Base-by-base conservation (phyloP, 2,797 vertebrate species). In the Distichodus sexfasciatus region DNA sequence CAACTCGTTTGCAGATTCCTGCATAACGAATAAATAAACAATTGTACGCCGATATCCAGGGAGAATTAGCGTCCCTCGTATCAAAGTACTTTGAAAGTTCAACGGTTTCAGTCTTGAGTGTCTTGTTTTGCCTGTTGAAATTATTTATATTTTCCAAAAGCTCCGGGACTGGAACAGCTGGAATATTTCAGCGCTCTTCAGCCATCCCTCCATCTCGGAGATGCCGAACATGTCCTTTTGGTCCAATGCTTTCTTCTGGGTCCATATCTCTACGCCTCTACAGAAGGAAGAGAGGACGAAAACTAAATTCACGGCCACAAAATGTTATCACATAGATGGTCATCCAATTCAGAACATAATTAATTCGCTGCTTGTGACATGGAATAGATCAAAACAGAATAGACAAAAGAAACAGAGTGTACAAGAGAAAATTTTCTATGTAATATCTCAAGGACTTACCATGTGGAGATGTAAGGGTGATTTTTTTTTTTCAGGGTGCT, bases 21-120 rank as follows among this genome's bases (percentile, higher is more conserved):
- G 85, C 80, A 81, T 82, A 85, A 88, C 81, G 81, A 90, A 91
- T 91, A 91, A 91, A 90, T 91, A 89, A 86, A 86, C 77, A 82
- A 29, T 68, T 69, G 51, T 85, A 87, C 83, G 77, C 77, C 81
- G 73, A 74, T 81, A 80, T 85, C 63, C 62, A 74, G 78, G 83
- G 73, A 64, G 70, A 66, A 66, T 78, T 65, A 80, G 43, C 6
- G 46, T 69, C 50, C 55, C 84, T 78, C 77, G 15, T 33, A 31
- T 62, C 14, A 51, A 77, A 83, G 84, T 78, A 75, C 75, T 82
- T 88, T 55, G 83, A 90, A 88, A 81, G 74, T 77, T 82, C 77
- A 82, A 75, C n/a, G 74, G 70, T 66, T 86, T 88, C 87, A 87
- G 85, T 89, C 88, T 85, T 73, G 70, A 73, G 60, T 70, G 73